Base-by-base conservation (phyloP, 2,113 vertebrate genomes). In the Ovis aries region DNA sequence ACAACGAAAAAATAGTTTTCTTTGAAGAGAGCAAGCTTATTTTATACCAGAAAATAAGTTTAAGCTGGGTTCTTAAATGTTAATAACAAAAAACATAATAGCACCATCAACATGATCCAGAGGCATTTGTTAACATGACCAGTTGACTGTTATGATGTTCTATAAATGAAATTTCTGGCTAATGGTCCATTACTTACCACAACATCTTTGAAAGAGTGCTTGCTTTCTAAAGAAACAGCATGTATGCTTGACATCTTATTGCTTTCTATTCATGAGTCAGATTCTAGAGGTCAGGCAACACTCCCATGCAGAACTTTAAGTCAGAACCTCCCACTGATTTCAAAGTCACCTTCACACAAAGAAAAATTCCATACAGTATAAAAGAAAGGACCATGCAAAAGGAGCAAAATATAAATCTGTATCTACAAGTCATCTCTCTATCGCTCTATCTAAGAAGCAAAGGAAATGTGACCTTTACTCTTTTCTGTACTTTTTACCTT, bases 171-270 rank as follows among this genome's bases (percentile, higher is more conserved):
- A 95, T 97, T 78, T 95, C 88, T 83, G 83, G 55, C 83, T 95
- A 97, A 97, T 97, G 96, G 90, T 64, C 94, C 94, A 87, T 97
- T 97, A 91, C 59, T 96, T 96, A 80, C 45, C 53, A 92, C 83
- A 94, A 31, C 50, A 55, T 80, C 77, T 94, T 97, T 57, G 48
- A 85, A 94, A 77, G 67, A 88, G 62, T 57, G 16, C 87, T 88
- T 74, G 52, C 88, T 93, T 94, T 94, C 82, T 91, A n/a, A 93
- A 93, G 90, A 89, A 93, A 53, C 16, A 92, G 67, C n/a, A 59
- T 82, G 53, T 33, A 86, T 87, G 13, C n/a, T 89, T 97, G 97
- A 87, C 43, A 92, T 87, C 77, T 95, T 90, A 95, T 25, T 91
- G 60, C 71, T 90, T 90, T 94, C 50, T 60, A 64, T 77, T 96